Percentiles rank a stretch among this genome's conserved stretches.
These are phyloP conservation scores for Tridacna crocea DNA, from an alignment of 2,888 invertebrate species.

Conservation along the genomic window DNA sequence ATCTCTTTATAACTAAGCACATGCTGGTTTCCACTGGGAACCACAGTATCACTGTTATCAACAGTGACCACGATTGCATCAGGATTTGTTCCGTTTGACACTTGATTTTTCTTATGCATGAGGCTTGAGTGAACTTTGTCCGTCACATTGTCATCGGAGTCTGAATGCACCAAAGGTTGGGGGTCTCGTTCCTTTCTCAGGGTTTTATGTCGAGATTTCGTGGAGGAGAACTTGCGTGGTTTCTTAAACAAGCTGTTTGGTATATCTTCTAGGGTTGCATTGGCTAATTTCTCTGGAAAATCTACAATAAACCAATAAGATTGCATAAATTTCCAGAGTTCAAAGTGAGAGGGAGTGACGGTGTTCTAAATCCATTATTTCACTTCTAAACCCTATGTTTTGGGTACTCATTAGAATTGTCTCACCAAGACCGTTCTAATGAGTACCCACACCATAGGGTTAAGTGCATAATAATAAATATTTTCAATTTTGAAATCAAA, in stretches of 20 bases:
- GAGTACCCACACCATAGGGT: too few species aligned
- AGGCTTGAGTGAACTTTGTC: conserved; percentile 9
- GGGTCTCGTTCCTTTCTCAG: not conserved
- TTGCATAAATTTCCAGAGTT: too few species aligned
- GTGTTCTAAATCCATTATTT: too few species aligned
- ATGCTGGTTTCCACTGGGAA: conserved; percentile 8
- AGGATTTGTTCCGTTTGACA: conserved; percentile 68
- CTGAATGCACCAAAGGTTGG: not conserved
- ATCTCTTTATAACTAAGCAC: conserved; percentile 17
- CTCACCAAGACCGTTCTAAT: too few species aligned
- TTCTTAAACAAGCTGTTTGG: conserved; percentile 75
- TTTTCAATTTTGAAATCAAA: too few species aligned
- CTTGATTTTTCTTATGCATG: conserved; percentile 73
- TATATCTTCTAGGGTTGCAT: conserved; percentile 76
- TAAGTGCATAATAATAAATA: too few species aligned
- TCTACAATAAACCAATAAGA: conserved; percentile 71
- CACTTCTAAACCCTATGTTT: too few species aligned
- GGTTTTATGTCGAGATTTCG: conserved; percentile 16
- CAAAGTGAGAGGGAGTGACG: too few species aligned
- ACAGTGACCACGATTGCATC: conserved; percentile 19
- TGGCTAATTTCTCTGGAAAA: conserved; percentile 77
- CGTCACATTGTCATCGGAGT: conserved; percentile 5
- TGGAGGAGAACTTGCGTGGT: conserved; percentile 10
- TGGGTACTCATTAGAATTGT: too few species aligned
- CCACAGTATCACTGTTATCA: not conserved